A percentile compares a stretch with the other conserved stretches of the same genome.
phyloP scores from a whole-genome alignment of 2,888 invertebrate genomes.

The Chirona hameri region DNA sequence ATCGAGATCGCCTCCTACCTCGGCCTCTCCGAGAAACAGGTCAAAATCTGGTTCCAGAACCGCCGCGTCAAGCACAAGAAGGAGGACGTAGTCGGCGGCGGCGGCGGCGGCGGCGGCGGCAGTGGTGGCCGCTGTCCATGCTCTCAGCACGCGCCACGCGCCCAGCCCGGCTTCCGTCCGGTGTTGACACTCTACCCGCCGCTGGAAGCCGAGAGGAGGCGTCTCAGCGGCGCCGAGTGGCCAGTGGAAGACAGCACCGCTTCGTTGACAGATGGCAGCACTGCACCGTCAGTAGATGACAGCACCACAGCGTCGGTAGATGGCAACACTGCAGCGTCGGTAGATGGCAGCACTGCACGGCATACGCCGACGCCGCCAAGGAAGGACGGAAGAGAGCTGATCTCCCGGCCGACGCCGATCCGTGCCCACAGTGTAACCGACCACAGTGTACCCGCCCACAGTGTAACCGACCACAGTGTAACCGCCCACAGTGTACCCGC shows the following conservation, averaged over 20 bases:
- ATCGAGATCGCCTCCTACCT: slow-evolving; percentile 90
- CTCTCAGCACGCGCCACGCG: not conserved
- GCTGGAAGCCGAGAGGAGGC: not conserved
- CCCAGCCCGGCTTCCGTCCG: not conserved
- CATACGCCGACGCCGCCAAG: too few relatives aligned
- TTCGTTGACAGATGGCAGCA: not conserved
- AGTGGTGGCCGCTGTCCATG: slow-evolving; percentile 35
- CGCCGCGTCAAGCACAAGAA: slow-evolving; percentile 40
- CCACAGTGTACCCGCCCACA: too few relatives aligned
- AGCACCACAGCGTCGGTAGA: too few relatives aligned
- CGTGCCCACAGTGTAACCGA: too few relatives aligned
- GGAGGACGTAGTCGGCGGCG: slow-evolving; percentile 42
- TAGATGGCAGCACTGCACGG: too few relatives aligned
- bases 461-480: too few relatives aligned
- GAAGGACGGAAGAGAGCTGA: too few relatives aligned
- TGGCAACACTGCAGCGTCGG: too few relatives aligned
- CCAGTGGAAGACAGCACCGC: not conserved
- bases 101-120: slow-evolving; percentile 39
- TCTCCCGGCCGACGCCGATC: too few relatives aligned
- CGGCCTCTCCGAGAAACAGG: slow-evolving; percentile 83
- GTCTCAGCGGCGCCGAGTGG: not conserved
- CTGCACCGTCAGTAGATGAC: too few relatives aligned
- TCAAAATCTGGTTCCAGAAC: slow-evolving; percentile 41
- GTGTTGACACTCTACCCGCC: not conserved
- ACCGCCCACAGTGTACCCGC: too few relatives aligned